These are phyloP conservation scores for Anadara kagoshimensis DNA, from an alignment of 1,140 invertebrate species.

Conservation along the genomic window DNA sequence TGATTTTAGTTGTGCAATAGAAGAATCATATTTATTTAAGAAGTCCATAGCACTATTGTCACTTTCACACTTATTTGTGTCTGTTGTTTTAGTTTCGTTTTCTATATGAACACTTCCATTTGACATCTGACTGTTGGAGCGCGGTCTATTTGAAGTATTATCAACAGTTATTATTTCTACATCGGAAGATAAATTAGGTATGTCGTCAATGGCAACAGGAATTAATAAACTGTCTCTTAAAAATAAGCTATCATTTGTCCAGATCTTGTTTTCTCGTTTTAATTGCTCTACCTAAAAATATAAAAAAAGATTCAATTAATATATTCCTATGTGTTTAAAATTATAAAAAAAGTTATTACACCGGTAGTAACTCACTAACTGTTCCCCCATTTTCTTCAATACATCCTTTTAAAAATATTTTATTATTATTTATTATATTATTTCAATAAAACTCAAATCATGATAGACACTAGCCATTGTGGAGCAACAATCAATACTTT, in stretches of 20 bases:
- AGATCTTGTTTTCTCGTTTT: constrained; percentile 63
- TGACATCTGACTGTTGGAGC: constrained; percentile 28
- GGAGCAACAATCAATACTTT: too few species aligned
- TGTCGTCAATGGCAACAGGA: constrained; percentile 52
- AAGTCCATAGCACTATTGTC: constrained; percentile 52
- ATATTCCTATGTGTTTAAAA: too few species aligned
- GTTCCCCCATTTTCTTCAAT: too few species aligned
- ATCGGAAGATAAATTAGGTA: constrained; percentile 45
- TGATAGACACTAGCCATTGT: too few species aligned
- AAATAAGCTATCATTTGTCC: constrained; percentile 66
- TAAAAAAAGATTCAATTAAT: background rate
- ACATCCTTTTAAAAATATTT: too few species aligned
- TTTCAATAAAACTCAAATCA: too few species aligned
- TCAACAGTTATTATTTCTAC: constrained; percentile 47
- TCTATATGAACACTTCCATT: constrained; percentile 22
- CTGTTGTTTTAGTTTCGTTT: constrained; percentile 9
- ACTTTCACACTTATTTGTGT: constrained; percentile 5
- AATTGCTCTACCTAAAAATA: constrained; percentile 57
- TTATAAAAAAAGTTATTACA: too few species aligned
- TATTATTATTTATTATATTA: too few species aligned
- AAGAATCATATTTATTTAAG: constrained; percentile 63
- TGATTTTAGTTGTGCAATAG: constrained; percentile 59
- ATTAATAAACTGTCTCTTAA: constrained; percentile 57
- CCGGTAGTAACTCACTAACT: too few species aligned
- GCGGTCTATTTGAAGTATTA: constrained; percentile 27